These are phyloP conservation scores for Psilopsiagon aymara DNA, from an alignment of 2,113 vertebrate species.

Conservation along the genomic window DNA sequence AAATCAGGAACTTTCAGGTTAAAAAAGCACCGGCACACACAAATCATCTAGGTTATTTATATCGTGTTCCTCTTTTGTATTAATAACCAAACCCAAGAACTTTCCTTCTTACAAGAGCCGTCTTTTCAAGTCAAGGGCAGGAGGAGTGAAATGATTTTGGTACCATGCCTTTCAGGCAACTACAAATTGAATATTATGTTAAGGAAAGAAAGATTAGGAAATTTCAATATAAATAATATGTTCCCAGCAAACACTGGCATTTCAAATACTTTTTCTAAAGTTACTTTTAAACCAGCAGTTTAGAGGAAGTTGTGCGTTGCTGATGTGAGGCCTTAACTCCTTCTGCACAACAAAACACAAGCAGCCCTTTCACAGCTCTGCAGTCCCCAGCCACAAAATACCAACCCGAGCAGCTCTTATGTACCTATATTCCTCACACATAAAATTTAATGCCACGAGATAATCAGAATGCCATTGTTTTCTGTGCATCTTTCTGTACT, in stretches of 20 bases:
- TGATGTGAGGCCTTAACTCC: not conserved
- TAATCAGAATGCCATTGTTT: not conserved
- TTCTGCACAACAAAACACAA: not conserved
- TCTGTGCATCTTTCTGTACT: not conserved
- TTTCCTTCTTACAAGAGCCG: constrained; percentile 16
- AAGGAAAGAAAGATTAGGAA: not conserved
- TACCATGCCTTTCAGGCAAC: not conserved
- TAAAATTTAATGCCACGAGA: accelerated
- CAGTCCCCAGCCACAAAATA: not conserved
- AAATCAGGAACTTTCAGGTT: not conserved
- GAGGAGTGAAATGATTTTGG: not conserved
- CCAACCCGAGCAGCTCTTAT: not conserved
- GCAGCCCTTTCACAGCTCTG: not conserved
- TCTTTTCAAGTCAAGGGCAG: not conserved
- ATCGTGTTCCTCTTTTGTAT: constrained; percentile 34
- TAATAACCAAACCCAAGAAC: constrained; percentile 29
- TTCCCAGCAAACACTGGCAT: not conserved
- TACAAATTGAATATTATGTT: not conserved
- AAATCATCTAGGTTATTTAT: constrained; percentile 40
- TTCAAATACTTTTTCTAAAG: not conserved
- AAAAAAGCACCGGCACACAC: not conserved
- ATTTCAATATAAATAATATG: not conserved
- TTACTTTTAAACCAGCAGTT: not conserved
- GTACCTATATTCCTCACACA: not conserved
- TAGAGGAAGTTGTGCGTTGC: constrained; percentile 29